Evolutionary conservation across 2,797 vertebrate species (phyloP), one percentile per base, ranked within the genome.

Genomic region (Simalia tracyae): DNA sequence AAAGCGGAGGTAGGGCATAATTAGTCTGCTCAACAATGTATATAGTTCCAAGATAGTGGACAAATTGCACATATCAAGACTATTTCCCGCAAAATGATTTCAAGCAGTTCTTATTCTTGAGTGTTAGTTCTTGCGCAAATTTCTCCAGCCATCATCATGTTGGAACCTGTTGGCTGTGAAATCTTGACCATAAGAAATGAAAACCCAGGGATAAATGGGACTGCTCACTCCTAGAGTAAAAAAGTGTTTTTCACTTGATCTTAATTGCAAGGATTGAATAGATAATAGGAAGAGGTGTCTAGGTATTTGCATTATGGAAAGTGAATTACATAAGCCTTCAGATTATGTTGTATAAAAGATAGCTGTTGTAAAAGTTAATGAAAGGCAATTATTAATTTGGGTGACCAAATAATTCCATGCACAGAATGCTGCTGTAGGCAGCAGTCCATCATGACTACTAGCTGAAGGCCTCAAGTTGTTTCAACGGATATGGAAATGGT

Each of bases 401-500:
- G 89, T 84, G 59, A 94, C 72, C 57, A 0, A 72, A 87, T 89
- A 31, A 1, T 85, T 57, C 36, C 46, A 90, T 54, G 84, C 2
- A 0, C 10, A 87, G 84, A 60, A 4, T 8, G 7, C 42, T 93
- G 63, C 87, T 89, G 56, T 89, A 89, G 87, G 90, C 93, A 94
- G 93, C 91, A 91, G 54, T 4, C 86, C 26, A 87, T 1, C 3
- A 59, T 24, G 81, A 86, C 56, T 56, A 36, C 72, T 42, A 76
- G 85, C 4, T 54, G 57, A 89, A 60, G 0, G 9, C 4, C 0
- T 36, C 0, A 0, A 86, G 0, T 3, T 89, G 57, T 57, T 91
- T 14, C 11, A 91, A 86, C 59, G 56, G 50, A n/a, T n/a, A 42
- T 50, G 60, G 88, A 84, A 84, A 87, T 17, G 17, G n/a, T 26